Evolutionary conservation across 30 jellyfish, hydroid and myxozoan species (phyloP).

Genomic region (Catostylus mosaicus): DNA sequence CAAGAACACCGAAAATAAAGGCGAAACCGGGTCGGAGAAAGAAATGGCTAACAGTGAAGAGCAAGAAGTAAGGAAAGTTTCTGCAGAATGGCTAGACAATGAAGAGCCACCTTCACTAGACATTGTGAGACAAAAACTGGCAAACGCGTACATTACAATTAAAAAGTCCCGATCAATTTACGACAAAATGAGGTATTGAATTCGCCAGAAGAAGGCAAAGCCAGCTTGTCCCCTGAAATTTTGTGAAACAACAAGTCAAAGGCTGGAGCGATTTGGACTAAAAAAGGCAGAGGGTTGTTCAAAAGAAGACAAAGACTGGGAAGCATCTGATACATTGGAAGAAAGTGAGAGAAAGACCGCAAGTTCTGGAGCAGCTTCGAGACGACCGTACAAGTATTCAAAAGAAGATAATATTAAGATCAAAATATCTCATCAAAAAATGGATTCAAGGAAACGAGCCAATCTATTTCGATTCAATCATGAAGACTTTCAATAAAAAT

Average conservation of each 20-base stretch:
- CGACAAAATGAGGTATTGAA: background rate
- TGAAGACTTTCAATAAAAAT: too few relatives aligned
- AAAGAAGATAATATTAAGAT: background rate
- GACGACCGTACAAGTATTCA: background rate
- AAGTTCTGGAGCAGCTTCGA: background rate
- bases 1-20: background rate
- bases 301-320: background rate
- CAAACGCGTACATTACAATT: background rate
- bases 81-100: too few relatives aligned
- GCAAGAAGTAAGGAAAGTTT: too few relatives aligned
- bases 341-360: background rate
- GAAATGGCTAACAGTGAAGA: too few relatives aligned
- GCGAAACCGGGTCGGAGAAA: too few relatives aligned
- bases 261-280: too few relatives aligned
- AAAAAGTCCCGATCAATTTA: background rate
- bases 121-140: background rate
- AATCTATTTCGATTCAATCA: too few relatives aligned
- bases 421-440: background rate
- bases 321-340: background rate
- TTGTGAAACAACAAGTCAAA: background rate
- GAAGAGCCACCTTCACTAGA: background rate
- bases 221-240: background rate
- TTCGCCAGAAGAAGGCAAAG: background rate
- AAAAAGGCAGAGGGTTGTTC: background rate
- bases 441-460: too few relatives aligned